Percentiles rank a stretch among this genome's conserved stretches.
These are phyloP conservation scores for Lordiphosa stackelbergi DNA, from an alignment of 1,140 invertebrate genomes.

Conservation along the genomic window DNA sequence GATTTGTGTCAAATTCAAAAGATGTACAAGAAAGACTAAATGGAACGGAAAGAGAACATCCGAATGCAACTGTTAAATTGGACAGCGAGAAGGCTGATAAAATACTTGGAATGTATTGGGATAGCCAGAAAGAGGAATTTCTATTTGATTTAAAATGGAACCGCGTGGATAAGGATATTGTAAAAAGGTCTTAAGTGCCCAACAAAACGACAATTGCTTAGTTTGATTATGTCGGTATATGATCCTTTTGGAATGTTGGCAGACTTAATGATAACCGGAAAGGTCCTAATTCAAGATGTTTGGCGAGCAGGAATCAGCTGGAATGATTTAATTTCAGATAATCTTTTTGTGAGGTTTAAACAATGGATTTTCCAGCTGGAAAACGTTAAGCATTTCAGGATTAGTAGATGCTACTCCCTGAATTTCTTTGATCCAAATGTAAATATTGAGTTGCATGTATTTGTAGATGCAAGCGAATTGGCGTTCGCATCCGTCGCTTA, in stretches of 20 bases:
- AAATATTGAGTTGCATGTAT: too few species aligned
- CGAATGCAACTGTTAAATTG: not conserved
- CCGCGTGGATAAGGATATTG: too few species aligned
- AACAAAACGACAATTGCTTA: too few species aligned
- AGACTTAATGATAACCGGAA: conserved; percentile 8
- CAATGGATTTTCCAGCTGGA: too few species aligned
- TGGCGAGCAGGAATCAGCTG: conserved; percentile 2
- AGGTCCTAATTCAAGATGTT: conserved; percentile 8
- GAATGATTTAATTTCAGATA: not conserved
- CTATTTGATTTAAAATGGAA: not conserved
- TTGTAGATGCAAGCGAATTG: not conserved
- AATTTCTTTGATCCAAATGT: too few species aligned
- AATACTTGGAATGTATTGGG: not conserved
- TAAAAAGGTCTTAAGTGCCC: too few species aligned
- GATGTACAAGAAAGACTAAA: too few species aligned
- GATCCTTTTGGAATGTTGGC: conserved; percentile 9
- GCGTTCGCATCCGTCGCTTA: not conserved
- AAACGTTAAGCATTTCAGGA: too few species aligned
- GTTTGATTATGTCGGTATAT: not conserved
- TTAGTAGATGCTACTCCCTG: too few species aligned
- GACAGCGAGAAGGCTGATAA: not conserved
- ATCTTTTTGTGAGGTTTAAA: too few species aligned
- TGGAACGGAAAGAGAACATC: too few species aligned
- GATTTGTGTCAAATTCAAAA: too few species aligned
- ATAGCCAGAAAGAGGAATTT: not conserved